Conservation (phyloP, 2,797 vertebrate species). For the Sebastes vulpes region DNA sequence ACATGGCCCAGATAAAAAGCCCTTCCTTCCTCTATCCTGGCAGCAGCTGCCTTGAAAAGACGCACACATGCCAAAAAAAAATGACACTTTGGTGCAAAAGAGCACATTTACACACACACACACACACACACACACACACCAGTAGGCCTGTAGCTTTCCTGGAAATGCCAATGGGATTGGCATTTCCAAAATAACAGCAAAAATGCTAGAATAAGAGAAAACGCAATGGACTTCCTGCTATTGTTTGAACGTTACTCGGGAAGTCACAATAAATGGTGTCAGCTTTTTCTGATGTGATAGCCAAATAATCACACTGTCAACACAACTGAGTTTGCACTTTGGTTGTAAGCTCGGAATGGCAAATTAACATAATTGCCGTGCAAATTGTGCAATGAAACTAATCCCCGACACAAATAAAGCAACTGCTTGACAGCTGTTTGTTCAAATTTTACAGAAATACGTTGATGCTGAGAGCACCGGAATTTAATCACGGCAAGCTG, state of each 20-base stretch:
- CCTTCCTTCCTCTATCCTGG: conserved; percentile 77
- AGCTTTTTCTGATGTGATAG: conserved; percentile 63
- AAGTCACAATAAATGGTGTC: conserved; percentile 65
- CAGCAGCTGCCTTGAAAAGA: conserved; percentile 68
- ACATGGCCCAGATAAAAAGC: conserved; percentile 61
- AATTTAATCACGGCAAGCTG: conserved; percentile 41
- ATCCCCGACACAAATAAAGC: conserved; percentile 14
- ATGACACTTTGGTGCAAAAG: conserved; percentile 38
- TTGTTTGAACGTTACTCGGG: conserved; percentile 70
- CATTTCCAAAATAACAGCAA: conserved; percentile 67
- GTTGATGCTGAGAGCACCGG: conserved; percentile 6
- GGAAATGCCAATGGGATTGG: conserved; percentile 64
- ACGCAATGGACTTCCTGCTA: conserved; percentile 70
- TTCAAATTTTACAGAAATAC: conserved; percentile 10
- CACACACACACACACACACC: conserved; percentile 25
- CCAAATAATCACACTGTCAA: conserved; percentile 43
- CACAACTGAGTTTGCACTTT: conserved; percentile 36
- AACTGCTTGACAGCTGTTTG: conserved; percentile 33
- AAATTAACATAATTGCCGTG: conserved; percentile 34
- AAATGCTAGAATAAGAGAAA: conserved; percentile 73
- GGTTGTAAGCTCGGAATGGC: conserved; percentile 1
- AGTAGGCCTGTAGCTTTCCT: conserved; percentile 56
- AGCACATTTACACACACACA: conserved; percentile 39
- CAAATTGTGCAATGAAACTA: conserved; percentile 14
- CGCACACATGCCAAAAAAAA: conserved; percentile 32